A percentile compares a stretch with the other conserved stretches of the same genome.
These are phyloP conservation scores for Ptyas mucosa DNA, from an alignment of 2,113 vertebrate genomes.

Conservation along the genomic window DNA sequence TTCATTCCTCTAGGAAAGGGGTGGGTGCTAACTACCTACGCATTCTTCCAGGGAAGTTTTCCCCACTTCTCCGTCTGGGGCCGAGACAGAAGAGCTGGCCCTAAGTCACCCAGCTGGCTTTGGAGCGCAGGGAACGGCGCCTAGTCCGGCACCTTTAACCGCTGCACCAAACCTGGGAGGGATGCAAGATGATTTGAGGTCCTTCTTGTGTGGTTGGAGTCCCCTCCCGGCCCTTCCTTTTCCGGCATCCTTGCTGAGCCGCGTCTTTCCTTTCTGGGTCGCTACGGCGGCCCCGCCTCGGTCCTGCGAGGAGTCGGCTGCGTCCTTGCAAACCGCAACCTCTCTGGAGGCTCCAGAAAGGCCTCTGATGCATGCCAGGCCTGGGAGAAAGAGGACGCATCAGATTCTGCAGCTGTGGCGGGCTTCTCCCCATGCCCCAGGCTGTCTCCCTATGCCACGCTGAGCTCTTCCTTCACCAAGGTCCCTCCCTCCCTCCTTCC, in stretches of 20 bases:
- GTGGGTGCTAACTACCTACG: no score
- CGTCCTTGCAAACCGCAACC: conserved; percentile 10
- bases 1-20: no score
- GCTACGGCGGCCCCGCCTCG: conserved; percentile 50
- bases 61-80: neutral
- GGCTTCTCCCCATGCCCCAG: neutral
- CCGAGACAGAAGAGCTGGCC: neutral
- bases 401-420: neutral
- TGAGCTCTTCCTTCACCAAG: conserved; percentile 6
- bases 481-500: no score
- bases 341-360: neutral
- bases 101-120: neutral
- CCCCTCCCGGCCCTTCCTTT: neutral
- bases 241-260: neutral
- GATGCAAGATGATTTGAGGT: neutral
- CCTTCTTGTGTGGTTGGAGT: neutral
- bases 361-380: neutral
- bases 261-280: conserved; percentile 29
- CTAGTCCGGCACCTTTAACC: neutral
- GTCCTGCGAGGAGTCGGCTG: conserved; percentile 27
- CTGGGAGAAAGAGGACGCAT: neutral
- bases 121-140: neutral
- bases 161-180: neutral
- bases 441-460: neutral
- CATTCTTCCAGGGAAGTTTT: neutral